Base-by-base conservation (phyloP, 2,113 vertebrate species). In the Myrmophylax atrothorax region DNA sequence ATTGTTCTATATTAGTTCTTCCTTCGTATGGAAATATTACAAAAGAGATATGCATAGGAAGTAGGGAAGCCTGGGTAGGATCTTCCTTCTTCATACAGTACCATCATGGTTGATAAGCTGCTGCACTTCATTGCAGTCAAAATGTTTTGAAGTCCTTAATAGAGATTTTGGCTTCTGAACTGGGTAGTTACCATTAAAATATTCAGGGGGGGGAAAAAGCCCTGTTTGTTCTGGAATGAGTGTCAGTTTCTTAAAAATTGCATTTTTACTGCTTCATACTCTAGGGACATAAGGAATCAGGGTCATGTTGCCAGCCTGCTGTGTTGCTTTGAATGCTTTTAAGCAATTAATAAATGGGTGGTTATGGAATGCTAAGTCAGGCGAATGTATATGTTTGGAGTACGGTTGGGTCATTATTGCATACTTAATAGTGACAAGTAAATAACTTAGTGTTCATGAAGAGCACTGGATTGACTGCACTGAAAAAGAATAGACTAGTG, bases 311-410 rank as follows among this genome's bases (percentile, higher is more conserved):
- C 86, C 77, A 78, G 55, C 66, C 70, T 87, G 47, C 76, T 64
- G 12, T 59, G 77, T 59, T 81, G 83, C 80, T 84, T 89, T 89
- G 73, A 89, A 73, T 90, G 94, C 84, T 97, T 96, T 96, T 94
- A 95, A 82, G 91, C 86, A 94, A 82, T 94, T 97, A 94, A 93
- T 95, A 94, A 89, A 60, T 68, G 81, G 53, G 70, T 83, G 47
- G 44, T 86, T 94, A 44, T 74, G 86, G 90, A 88, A 94, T 83
- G 89, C 87, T 89, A 96, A 87, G 66, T 90, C 88, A 87, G 90
- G 44, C 4, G 0, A 87, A 84, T 0, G 2, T 87, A 20, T 84
- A 17, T 89, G 84, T 84, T 92, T 63, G 44, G 42, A 87, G 60
- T 52, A 63, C 2, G 3, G 46, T 23, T 62, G 46, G 88, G 44